These are phyloP conservation scores for Boulengeromyrus knoepffleri DNA, from an alignment of 2,113 vertebrate species.

Conservation along the genomic window DNA sequence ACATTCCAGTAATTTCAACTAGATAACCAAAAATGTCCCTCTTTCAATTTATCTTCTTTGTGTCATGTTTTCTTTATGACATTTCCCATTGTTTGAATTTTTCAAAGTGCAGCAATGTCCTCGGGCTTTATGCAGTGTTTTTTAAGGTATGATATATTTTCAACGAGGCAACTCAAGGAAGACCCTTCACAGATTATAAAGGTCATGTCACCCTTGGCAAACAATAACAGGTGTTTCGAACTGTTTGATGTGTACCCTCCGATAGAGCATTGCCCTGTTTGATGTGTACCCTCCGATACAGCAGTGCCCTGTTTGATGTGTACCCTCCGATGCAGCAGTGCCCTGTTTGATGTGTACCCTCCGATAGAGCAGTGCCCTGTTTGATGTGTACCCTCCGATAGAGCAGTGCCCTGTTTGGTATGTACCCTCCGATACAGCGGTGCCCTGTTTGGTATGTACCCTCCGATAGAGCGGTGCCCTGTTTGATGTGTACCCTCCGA, in stretches of 20 bases:
- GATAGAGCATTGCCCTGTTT: not conserved
- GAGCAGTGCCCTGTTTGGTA: no score
- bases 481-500: no score
- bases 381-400: no score
- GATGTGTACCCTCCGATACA: not conserved
- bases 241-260: not conserved
- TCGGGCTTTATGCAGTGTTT: not conserved
- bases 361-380: no score
- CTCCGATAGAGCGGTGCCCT: no score
- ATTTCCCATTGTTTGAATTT: not conserved
- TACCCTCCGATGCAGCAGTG: no score
- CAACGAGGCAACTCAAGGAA: not conserved
- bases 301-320: no score
- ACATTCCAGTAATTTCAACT: not conserved
- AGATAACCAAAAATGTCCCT: no score
- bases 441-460: no score
- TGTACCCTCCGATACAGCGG: no score
- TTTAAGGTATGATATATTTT: not conserved
- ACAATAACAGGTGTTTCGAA: not conserved
- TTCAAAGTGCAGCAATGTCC: not conserved
- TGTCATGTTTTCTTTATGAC: not conserved
- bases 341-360: no score
- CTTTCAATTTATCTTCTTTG: not conserved
- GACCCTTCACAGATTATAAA: not conserved
- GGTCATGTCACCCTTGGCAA: not conserved